Conservation (phyloP, 2,113 vertebrate genomes). For the Sula dactylatra region DNA sequence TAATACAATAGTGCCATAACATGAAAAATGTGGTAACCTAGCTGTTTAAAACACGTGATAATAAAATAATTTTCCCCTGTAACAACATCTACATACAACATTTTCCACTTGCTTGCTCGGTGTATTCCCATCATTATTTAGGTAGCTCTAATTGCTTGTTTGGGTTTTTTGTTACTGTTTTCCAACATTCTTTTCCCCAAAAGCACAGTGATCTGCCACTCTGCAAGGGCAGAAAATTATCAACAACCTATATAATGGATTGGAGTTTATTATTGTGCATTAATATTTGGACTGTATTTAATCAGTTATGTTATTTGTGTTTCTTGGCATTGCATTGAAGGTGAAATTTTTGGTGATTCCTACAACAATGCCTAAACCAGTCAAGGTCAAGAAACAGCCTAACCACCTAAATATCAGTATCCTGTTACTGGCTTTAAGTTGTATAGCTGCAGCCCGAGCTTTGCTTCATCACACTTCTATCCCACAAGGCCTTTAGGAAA, state of each 20-base stretch:
- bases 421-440: slow-evolving; percentile 26
- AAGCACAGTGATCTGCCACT: not conserved
- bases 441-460: not conserved
- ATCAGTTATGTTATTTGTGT: not conserved
- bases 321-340: not conserved
- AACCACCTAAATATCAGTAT: slow-evolving; percentile 26
- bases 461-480: slow-evolving; percentile 6
- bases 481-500: slow-evolving; percentile 36
- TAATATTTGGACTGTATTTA: slow-evolving; percentile 1
- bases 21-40: not conserved
- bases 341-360: not conserved
- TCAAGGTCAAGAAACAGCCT: slow-evolving; percentile 21
- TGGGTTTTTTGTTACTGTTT: slow-evolving; percentile 1
- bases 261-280: not conserved
- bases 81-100: not conserved
- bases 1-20: not conserved
- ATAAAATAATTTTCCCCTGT: not conserved
- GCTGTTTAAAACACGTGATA: not conserved
- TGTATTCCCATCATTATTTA: not conserved
- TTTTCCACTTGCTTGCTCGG: not conserved
- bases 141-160: slow-evolving; percentile 28
- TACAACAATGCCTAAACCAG: not conserved
- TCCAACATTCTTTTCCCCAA: not conserved
- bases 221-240: not conserved
- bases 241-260: not conserved